phyloP scores from a whole-genome alignment of 2,113 vertebrate genomes.

The Mesitornis unicolor region DNA sequence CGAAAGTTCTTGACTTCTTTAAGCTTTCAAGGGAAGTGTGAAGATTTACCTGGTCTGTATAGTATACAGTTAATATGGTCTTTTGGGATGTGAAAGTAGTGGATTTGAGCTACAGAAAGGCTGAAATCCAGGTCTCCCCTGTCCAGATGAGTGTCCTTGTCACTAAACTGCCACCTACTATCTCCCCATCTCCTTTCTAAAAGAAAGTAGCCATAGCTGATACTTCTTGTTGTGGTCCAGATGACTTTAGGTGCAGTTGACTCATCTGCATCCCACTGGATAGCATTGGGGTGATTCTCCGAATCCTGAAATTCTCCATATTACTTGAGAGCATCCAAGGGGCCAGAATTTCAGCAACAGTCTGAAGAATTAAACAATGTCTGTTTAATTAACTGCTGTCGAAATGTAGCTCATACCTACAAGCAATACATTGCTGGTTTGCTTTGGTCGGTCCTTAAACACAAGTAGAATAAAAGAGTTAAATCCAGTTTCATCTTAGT shows the following conservation, averaged over 20 bases:
- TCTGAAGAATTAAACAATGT: background rate
- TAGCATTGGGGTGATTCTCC: background rate
- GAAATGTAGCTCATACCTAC: background rate
- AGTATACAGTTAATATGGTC: too few relatives aligned
- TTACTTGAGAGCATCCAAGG: background rate
- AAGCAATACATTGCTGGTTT: background rate
- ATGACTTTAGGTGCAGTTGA: background rate
- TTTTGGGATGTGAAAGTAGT: background rate
- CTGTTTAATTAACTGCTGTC: background rate
- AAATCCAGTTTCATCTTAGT: background rate
- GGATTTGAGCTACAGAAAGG: background rate
- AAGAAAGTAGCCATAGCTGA: background rate
- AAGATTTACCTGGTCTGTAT: accelerated
- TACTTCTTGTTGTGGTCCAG: background rate
- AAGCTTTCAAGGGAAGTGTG: background rate
- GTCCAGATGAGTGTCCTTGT: background rate
- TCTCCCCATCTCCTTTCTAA: background rate
- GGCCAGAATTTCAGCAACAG: background rate
- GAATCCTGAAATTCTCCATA: background rate
- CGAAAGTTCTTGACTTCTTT: background rate
- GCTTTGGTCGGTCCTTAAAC: background rate
- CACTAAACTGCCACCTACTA: background rate
- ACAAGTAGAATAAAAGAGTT: background rate
- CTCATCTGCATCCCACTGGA: background rate
- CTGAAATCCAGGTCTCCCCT: background rate